These are phyloP conservation scores for Anagyrus pseudococci DNA, from an alignment of 2,888 invertebrate species.

Conservation along the genomic window DNA sequence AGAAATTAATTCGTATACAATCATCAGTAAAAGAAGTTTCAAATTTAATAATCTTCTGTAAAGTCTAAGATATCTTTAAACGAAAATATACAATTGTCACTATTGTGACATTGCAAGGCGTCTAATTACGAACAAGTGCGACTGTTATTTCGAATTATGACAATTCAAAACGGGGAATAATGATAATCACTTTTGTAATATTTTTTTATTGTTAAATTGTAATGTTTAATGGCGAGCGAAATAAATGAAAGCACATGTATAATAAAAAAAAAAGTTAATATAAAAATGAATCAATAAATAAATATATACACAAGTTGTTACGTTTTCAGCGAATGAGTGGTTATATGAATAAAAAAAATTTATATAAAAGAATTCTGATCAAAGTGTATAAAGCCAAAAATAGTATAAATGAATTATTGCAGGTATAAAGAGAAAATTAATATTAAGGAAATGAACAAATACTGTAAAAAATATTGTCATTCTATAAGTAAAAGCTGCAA, in stretches of 20 bases:
- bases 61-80: too few relatives aligned
- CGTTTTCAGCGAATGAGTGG: conserved; percentile 33
- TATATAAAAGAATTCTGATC: neutral
- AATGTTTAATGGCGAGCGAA: conserved; percentile 13
- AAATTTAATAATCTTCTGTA: too few relatives aligned
- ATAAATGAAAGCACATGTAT: conserved; percentile 10
- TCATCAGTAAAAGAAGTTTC: too few relatives aligned
- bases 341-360: conserved; percentile 32
- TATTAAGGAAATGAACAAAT: neutral
- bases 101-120: conserved; percentile 4
- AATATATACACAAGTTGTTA: conserved; percentile 40
- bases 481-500: too few relatives aligned
- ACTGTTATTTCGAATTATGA: conserved; percentile 34
- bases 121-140: conserved; percentile 24
- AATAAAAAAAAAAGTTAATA: conserved; percentile 11
- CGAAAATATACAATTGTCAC: too few relatives aligned
- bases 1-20: too few relatives aligned
- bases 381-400: neutral
- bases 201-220: conserved; percentile 34
- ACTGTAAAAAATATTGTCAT: too few relatives aligned
- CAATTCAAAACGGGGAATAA: conserved; percentile 45
- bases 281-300: conserved; percentile 17
- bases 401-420: neutral
- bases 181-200: conserved; percentile 54
- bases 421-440: neutral